Evolutionary conservation across 2,797 vertebrate species (phyloP).

Genomic region (Cryptoblepharus egeriae): DNA sequence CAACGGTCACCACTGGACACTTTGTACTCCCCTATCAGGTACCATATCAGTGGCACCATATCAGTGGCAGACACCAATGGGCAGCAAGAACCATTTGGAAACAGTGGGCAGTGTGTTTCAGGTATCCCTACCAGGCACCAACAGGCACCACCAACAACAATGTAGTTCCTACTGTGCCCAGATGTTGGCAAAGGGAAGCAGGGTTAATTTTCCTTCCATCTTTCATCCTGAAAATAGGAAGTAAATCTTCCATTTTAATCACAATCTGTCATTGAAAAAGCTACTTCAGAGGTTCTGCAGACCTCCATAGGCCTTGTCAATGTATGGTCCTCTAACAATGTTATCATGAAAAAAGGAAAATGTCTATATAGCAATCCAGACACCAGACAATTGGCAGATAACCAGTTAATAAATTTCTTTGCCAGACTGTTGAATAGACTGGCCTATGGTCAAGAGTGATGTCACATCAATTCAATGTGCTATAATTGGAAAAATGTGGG

Average conservation of each 20-base stretch:
- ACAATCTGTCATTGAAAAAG: conserved; percentile 49
- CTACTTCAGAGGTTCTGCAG: conserved; percentile 53
- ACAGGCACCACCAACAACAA: neutral
- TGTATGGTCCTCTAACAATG: conserved; percentile 72
- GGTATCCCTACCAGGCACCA: too few species aligned
- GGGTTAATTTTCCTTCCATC: neutral
- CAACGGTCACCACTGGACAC: too few species aligned
- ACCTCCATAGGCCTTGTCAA: conserved; percentile 49
- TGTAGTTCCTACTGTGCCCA: neutral
- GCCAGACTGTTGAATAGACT: conserved; percentile 81
- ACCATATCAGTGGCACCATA: too few species aligned
- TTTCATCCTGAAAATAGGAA: neutral
- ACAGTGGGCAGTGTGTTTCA: too few species aligned
- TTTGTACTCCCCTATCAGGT: too few species aligned
- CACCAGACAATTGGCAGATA: conserved; percentile 84
- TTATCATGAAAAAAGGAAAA: conserved; percentile 80
- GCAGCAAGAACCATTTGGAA: too few species aligned
- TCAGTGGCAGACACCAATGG: too few species aligned
- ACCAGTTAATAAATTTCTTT: conserved; percentile 82
- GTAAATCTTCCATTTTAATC: neutral
- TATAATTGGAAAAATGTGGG: conserved; percentile 88
- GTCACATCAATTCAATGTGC: conserved; percentile 83
- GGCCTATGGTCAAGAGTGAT: conserved; percentile 86
- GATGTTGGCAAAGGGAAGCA: neutral
- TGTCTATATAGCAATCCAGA: conserved; percentile 75